phyloP scores from a whole-genome alignment of 1,140 invertebrate species.

The Polypedilum vanderplanki region DNA sequence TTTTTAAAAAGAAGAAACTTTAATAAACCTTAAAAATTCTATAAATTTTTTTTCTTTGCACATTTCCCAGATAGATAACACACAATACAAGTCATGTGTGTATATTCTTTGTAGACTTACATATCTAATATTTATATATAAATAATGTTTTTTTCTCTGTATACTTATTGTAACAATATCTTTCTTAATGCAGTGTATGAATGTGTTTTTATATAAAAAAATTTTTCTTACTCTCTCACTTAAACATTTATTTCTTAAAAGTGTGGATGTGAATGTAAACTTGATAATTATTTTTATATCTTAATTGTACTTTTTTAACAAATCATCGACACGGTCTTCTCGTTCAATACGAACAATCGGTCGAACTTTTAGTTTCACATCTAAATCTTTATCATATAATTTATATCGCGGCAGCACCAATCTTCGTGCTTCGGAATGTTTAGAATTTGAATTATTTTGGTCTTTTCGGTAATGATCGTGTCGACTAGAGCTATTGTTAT shows the following conservation, averaged over 20 bases:
- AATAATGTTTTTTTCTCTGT: neutral
- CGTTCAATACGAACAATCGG: slow-evolving; percentile 16
- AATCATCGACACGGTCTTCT: neutral
- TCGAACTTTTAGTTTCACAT: slow-evolving; percentile 18
- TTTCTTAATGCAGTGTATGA: neutral
- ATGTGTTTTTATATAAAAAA: neutral
- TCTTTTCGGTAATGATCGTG: slow-evolving; percentile 14
- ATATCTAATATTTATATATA: neutral
- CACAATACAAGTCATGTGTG: neutral
- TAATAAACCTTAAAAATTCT: neutral
- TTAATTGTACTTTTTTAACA: slow-evolving; percentile 25
- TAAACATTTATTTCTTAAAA: neutral
- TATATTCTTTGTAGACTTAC: neutral
- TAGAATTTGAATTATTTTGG: neutral
- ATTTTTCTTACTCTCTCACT: neutral
- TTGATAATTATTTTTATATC: neutral
- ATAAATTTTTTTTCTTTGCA: neutral
- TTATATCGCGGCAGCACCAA: neutral
- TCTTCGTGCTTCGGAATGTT: slow-evolving; percentile 21
- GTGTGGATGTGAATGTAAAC: neutral
- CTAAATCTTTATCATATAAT: slow-evolving; percentile 21
- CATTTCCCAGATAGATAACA: slow-evolving; percentile 17
- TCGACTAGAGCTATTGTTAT: slow-evolving; percentile 7
- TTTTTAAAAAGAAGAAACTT: neutral
- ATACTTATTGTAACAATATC: too few species aligned